Evolutionary conservation across 1,140 invertebrate species (phyloP), one percentile per base, ranked within the genome.

Genomic region (Ptiloglossa arizonensis): DNA sequence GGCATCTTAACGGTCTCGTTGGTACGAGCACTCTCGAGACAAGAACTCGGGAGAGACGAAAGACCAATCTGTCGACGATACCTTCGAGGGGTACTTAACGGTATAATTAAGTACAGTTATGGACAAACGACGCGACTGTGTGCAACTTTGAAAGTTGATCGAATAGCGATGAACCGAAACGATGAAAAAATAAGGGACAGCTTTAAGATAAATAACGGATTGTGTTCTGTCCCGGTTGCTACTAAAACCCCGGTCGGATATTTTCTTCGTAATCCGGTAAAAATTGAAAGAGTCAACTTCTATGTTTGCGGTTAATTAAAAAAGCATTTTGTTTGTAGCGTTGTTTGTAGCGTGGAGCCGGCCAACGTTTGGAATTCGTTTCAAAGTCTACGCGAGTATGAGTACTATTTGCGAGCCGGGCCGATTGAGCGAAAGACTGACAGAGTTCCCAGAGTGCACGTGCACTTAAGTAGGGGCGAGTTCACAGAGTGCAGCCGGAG

Each of bases 271-370:
- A 9, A 22, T 22, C 5, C 3, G 3, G 6, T 2, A 4, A 44
- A 17, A 29, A 9, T 9, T 27, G 24, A 4, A 24, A 24, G 22
- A 64, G 15, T 24, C 6, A 17, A 11, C 27, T 52, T 29, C 17
- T 17, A 22, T 1, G 19, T 29, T 24, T 41, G 1, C 22, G n/a
- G 41, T 67, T 74, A 74, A 74, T 74, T 35, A 24, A 67, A 41
- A 50, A 57, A 44, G 5, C 35, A 13, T 64, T 64, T 29, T 64
- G 27, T 64, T 64, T 46, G 24, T 15, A 2, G 15, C 22, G 1
- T 19, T 27, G 62, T 27, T 46, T 44, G 27, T 64, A 46, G 4
- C 15, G 5, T 1, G 22, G 0, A 13, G 1, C 19, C 11, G 8
- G 22, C 2, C 15, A 54, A 54, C 17, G 44, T 44, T 19, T 11